These are phyloP conservation scores for Masticophis lateralis DNA, from an alignment of 2,797 vertebrate genomes.

Conservation along the genomic window DNA sequence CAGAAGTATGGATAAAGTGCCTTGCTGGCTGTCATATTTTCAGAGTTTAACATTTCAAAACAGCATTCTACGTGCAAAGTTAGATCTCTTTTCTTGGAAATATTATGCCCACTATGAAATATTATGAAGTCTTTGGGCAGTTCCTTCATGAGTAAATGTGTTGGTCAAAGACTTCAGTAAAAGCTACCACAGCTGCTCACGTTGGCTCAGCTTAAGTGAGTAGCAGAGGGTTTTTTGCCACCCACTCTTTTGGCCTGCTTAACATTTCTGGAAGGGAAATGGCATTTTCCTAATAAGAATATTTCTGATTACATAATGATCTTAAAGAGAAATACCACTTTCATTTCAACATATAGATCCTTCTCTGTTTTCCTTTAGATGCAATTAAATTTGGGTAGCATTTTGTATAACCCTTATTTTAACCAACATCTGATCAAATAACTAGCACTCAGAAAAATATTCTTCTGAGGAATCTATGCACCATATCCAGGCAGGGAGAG, in stretches of 20 bases:
- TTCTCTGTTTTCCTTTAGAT: neutral
- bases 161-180: constrained; percentile 8
- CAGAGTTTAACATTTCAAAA: constrained; percentile 19
- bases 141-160: constrained; percentile 2
- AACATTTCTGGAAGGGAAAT: neutral
- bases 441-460: neutral
- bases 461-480: neutral
- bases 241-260: constrained; percentile 6
- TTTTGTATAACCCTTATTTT: neutral
- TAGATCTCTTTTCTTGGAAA: constrained; percentile 20
- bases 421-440: neutral
- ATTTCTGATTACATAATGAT: neutral
- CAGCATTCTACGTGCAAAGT: neutral
- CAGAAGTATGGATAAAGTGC: neutral
- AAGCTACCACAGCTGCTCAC: neutral
- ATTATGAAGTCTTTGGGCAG: neutral
- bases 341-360: neutral
- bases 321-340: neutral
- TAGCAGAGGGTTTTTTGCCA: constrained; percentile 27
- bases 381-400: neutral
- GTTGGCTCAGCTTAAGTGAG: constrained; percentile 21
- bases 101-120: constrained; percentile 9
- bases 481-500: neutral
- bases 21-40: constrained; percentile 6
- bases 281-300: constrained; percentile 8